These are phyloP conservation scores for Merluccius polli DNA, from an alignment of 2,797 vertebrate species.

Conservation along the genomic window DNA sequence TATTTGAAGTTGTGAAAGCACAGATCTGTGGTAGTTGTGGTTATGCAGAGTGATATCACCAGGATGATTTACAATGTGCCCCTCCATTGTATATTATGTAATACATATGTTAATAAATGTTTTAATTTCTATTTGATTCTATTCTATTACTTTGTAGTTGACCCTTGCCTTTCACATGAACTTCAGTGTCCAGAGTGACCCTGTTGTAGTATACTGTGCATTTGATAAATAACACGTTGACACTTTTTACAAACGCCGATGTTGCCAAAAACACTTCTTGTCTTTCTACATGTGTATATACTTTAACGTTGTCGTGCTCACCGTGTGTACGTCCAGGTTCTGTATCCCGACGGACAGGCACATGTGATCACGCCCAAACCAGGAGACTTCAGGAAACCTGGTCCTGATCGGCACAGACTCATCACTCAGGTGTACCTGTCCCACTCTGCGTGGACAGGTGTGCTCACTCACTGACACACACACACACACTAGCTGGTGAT, in stretches of 20 bases:
- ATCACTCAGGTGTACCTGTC: slow-evolving; percentile 98
- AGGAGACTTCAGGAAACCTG: slow-evolving; percentile 90
- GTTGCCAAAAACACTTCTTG: no score
- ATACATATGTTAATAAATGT: background rate
- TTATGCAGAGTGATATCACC: background rate
- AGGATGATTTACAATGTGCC: background rate
- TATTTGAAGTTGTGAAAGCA: background rate
- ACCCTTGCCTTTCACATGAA: no score
- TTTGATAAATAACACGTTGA: background rate
- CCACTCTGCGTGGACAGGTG: slow-evolving; percentile 95
- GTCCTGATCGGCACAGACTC: slow-evolving; percentile 84
- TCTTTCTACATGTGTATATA: no score
- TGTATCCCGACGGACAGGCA: slow-evolving; percentile 94
- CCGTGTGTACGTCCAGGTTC: slow-evolving; percentile 68
- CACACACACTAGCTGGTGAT: background rate
- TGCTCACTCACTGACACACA: background rate
- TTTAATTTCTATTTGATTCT: background rate
- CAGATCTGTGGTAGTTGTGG: no score
- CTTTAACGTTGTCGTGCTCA: background rate
- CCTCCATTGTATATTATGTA: background rate
- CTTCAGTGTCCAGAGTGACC: background rate
- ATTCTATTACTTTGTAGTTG: no score
- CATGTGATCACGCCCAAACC: slow-evolving; percentile 95
- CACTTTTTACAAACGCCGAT: background rate
- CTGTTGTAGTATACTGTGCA: background rate